Base-by-base conservation (phyloP, 1,140 invertebrate genomes). In the Dolichoris vasculosae region DNA sequence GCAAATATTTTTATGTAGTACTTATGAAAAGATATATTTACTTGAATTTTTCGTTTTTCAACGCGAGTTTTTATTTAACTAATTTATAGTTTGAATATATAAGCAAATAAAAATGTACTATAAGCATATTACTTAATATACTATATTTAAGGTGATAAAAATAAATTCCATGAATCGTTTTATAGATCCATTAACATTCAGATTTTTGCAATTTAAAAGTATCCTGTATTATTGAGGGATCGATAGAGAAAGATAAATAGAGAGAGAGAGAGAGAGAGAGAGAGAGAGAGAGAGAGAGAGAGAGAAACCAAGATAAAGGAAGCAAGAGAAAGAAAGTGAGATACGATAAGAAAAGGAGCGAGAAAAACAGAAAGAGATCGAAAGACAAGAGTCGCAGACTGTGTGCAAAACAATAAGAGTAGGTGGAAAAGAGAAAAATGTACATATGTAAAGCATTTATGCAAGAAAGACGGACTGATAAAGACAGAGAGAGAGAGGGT, bases 391-490 rank as follows among this genome's bases (percentile, higher is more conserved):
- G 75, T 4, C 75, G 26, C n/a, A 43, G 2, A 71, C 51, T 51
- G 43, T 38, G n/a, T 20, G n/a, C 8, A 30, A 82, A 71, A 55
- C n/a, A 81, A 13, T 30, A 43, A 48, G 63, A 81, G 79, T 48
- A 81, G 46, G 46, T 51, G 46, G 75, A 77, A 17, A 77, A 51
- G 30, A 55, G 75, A 51, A 51, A 77, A 77, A 51, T 7, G 23
- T 30, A 38, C 20, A 26, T 26, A 63, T 40, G 38, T 32, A n/a
- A 40, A 20, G 55, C 35, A 59, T 63, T 7, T 63, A 43, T 63
- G 7, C 35, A 13, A 40, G 77, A 63, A 8, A 8, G 51, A 51
- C 11, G 1, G 15, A 40, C 9, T 0, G 15, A 20, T 15, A 46
- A 26, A 46, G 26, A 46, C 2, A 3, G 35, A 26, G 26, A 51